Evolutionary conservation across 2,113 vertebrate species (phyloP).

Genomic region (Nematolebias whitei): DNA sequence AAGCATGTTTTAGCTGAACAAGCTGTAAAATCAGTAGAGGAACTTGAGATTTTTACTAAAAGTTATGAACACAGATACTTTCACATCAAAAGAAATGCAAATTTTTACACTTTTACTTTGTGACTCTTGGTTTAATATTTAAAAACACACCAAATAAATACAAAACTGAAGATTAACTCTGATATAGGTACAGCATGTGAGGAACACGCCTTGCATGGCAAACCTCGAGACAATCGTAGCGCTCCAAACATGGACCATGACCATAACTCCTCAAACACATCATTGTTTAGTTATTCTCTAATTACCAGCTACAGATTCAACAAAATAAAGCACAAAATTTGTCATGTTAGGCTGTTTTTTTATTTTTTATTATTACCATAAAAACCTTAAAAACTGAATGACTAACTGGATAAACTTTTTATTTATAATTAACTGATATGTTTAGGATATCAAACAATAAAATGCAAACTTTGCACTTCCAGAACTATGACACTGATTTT

Average conservation of each 20-base stretch:
- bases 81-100: slow-evolving; percentile 38
- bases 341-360: too few species aligned
- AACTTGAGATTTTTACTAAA: not conserved
- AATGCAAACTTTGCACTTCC: not conserved
- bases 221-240: too few species aligned
- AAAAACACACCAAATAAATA: not conserved
- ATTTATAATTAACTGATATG: too few species aligned
- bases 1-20: not conserved
- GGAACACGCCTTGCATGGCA: too few species aligned
- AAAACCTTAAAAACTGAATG: too few species aligned
- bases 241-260: too few species aligned
- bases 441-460: not conserved
- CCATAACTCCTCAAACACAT: too few species aligned
- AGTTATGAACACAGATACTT: not conserved
- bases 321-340: too few species aligned
- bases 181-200: not conserved
- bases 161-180: not conserved
- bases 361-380: too few species aligned
- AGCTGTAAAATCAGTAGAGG: not conserved
- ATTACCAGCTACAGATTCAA: too few species aligned
- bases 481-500: slow-evolving; percentile 14
- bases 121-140: not conserved
- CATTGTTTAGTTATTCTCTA: too few species aligned
- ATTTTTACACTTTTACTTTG: not conserved
- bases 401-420: too few species aligned